Conservation (phyloP, 2,888 invertebrate genomes). For the Coremacera marginata region DNA sequence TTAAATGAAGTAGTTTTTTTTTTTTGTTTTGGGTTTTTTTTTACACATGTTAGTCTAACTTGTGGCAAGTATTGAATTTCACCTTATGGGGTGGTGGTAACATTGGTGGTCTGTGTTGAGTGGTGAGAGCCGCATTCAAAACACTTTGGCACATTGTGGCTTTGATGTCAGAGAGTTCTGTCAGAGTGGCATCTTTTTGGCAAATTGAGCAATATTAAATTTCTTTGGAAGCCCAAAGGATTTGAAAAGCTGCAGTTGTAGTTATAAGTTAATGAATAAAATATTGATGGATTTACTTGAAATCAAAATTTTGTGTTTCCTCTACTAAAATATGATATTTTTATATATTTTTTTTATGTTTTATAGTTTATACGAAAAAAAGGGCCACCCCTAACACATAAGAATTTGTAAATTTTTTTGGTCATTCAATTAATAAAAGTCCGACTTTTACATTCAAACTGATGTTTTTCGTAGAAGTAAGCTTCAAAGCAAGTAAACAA, state of each 20-base stretch:
- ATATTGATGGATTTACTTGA: no score
- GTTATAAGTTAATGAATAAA: background rate
- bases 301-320: background rate
- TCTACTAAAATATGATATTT: background rate
- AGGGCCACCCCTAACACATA: background rate
- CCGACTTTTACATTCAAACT: no score
- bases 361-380: background rate
- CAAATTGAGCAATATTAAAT: conserved; percentile 5
- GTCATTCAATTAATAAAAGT: conserved; percentile 1
- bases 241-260: background rate
- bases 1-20: conserved; percentile 15
- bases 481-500: no score
- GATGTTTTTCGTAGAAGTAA: background rate
- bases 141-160: conserved; percentile 24
- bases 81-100: background rate
- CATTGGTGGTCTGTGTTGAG: background rate
- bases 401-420: background rate
- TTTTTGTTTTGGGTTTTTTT: background rate
- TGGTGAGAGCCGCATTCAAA: background rate
- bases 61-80: conserved; percentile 20
- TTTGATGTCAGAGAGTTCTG: conserved; percentile 17
- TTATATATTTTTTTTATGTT: no score
- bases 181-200: background rate
- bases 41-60: conserved; percentile 10
- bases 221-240: background rate